These are phyloP conservation scores for Ptiloglossa arizonensis DNA, from an alignment of 1,140 invertebrate genomes.

Conservation along the genomic window DNA sequence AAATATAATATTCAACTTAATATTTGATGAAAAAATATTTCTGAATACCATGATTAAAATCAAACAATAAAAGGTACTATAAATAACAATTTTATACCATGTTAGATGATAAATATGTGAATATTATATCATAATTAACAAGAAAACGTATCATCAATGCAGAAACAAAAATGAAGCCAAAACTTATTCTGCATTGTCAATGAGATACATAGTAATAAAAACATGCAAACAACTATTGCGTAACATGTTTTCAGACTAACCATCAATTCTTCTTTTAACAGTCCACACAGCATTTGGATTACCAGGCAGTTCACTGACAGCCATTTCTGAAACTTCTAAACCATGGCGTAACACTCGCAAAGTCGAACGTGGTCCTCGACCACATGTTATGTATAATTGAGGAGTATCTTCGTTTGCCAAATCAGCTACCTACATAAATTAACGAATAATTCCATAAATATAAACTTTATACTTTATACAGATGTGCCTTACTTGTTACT, in stretches of 20 bases:
- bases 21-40: neutral
- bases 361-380: conserved; percentile 95
- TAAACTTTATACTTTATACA: neutral
- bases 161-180: conserved; percentile 15
- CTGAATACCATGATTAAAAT: neutral
- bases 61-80: neutral
- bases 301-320: conserved; percentile 98
- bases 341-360: conserved; percentile 97
- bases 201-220: conserved; percentile 20
- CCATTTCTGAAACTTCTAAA: conserved; percentile 99
- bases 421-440: conserved; percentile 85
- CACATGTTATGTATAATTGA: conserved; percentile 98
- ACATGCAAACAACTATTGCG: conserved; percentile 52
- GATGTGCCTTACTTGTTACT: neutral
- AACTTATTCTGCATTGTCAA: conserved; percentile 18
- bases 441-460: neutral
- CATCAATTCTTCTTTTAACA: conserved; percentile 97
- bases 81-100: neutral
- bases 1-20: neutral
- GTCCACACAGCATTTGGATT: conserved; percentile 99
- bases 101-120: neutral
- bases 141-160: conserved; percentile 1
- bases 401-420: conserved; percentile 99
- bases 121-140: neutral
- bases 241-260: conserved; percentile 84